Evolutionary conservation across 1,140 invertebrate species (phyloP), one percentile per base, ranked within the genome.

Genomic region (Plodia interpunctella): DNA sequence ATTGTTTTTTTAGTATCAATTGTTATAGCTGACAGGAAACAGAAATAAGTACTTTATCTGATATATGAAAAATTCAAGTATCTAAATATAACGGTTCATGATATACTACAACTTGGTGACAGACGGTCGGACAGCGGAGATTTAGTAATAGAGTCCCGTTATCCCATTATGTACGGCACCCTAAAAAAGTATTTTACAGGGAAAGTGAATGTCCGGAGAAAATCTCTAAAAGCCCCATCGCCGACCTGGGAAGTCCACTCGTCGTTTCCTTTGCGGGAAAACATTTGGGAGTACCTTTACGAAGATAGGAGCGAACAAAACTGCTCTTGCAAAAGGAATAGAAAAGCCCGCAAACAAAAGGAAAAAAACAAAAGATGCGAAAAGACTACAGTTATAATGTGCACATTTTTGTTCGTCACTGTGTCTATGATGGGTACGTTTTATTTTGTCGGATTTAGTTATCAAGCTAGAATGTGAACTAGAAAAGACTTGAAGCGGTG

Each of bases 241-340:
- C 49, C 68, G 38, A 66, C 58, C 4, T 68, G 72, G 60, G 72
- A 73, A 71, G 70, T 72, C 60, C 72, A 72, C 65, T 79, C 78
- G 18, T 70, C 65, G 57, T 72, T 76, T 59, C 67, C 72, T 54
- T 57, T 72, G 59, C 70, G 77, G 21, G 72, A 73, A 60, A 82
- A 78, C 68, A 78, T 83, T 61, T 84, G 74, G 66, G 76, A 84
- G 66, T 79, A 78, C 67, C 67, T 74, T 8, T 66, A 74, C 32
- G 71, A 76, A 59, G 68, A 73, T 58, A 74, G 72, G 51, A 44
- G 50, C 51, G 59, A 55, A 53, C 62, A 66, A 30, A 66, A 61
- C 10, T 56, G 56, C 44, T 17, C 25, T 32, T 55, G 25, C 59
- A 68, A 63, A 64, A 64, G 58, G 32, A 55, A 25, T 63, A 63